Evolutionary conservation across 2,797 vertebrate species (phyloP).

Genomic region (Triplophysa yarkandensis): DNA sequence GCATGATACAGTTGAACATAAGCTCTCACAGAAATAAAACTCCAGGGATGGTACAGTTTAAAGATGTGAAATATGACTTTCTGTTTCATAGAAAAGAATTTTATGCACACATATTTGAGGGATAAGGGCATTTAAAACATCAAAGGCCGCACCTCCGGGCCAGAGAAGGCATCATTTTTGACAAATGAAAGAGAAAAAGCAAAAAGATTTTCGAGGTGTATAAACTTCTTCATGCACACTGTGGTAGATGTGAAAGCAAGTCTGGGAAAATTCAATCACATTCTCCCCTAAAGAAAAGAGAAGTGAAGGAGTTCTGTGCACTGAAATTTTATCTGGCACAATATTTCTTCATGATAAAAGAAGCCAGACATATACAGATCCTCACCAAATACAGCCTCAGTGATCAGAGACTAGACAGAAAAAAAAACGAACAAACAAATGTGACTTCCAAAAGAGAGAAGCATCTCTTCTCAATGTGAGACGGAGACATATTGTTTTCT

Average conservation of each 20-base stretch:
- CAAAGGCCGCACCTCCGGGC: slow-evolving; percentile 64
- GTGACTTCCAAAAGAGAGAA: neutral
- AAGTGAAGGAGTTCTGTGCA: slow-evolving; percentile 2
- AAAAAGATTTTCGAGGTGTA: slow-evolving; percentile 59
- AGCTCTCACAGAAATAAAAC: slow-evolving; percentile 56
- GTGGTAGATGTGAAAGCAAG: slow-evolving; percentile 44
- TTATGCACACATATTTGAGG: slow-evolving; percentile 66
- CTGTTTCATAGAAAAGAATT: slow-evolving; percentile 61
- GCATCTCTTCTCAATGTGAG: neutral
- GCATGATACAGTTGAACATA: slow-evolving; percentile 41
- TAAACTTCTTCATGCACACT: slow-evolving; percentile 40
- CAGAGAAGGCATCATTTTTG: slow-evolving; percentile 59
- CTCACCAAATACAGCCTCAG: neutral
- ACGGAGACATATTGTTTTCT: neutral
- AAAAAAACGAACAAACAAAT: slow-evolving; percentile 10
- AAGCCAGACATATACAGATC: neutral
- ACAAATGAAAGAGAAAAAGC: slow-evolving; percentile 50
- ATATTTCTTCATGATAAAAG: slow-evolving; percentile 12
- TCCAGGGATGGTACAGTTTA: slow-evolving; percentile 57
- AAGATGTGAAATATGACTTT: slow-evolving; percentile 59
- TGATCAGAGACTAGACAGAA: neutral
- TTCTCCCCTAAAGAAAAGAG: neutral
- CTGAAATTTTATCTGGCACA: slow-evolving; percentile 5
- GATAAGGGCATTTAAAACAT: slow-evolving; percentile 66
- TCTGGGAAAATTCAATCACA: slow-evolving; percentile 43